Conservation (phyloP, 2,113 vertebrate genomes). For the Eidolon helvum region DNA sequence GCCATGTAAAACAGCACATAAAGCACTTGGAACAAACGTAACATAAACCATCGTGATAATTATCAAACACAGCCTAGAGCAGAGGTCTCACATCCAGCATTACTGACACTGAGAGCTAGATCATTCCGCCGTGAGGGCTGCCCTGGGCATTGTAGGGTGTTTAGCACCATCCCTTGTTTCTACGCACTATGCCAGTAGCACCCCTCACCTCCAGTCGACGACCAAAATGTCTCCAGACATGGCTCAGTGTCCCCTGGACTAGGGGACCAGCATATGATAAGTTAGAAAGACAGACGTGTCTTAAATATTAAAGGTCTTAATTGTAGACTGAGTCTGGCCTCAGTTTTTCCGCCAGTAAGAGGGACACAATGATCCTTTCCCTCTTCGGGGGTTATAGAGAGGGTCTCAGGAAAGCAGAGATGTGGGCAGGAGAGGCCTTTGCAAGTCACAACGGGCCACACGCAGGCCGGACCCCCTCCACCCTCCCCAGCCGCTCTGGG, state of each 20-base stretch:
- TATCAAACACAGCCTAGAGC: fast-evolving
- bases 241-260: not conserved
- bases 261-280: fast-evolving
- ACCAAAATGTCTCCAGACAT: not conserved
- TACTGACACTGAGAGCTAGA: no score
- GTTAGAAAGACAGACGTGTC: not conserved
- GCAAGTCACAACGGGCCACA: not conserved
- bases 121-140: no score
- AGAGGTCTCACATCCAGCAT: not conserved
- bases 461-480: no score
- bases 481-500: not conserved
- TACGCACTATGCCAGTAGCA: not conserved
- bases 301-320: not conserved
- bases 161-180: not conserved
- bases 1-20: fast-evolving
- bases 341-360: not conserved
- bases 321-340: not conserved
- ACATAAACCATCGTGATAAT: fast-evolving
- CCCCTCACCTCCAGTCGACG: not conserved
- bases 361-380: not conserved
- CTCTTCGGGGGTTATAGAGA: fast-evolving
- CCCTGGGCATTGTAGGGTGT: fast-evolving
- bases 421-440: not conserved
- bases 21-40: not conserved
- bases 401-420: not conserved